Evolutionary conservation across 2,888 invertebrate species (phyloP), one percentile per base, ranked within the genome.

Genomic region (Caenorhabditis macrosperma): DNA sequence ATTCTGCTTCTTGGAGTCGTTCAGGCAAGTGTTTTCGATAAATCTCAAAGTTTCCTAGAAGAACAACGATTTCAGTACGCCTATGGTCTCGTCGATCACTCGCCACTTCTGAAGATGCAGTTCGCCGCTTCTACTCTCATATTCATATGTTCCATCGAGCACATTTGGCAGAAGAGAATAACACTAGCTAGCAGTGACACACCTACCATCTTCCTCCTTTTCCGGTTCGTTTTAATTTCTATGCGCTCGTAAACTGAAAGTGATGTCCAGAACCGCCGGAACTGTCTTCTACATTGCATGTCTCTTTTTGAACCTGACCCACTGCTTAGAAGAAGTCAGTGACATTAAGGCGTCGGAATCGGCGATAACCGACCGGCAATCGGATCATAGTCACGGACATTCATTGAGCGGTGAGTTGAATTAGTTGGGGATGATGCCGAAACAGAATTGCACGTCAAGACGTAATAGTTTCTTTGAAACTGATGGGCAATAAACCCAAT

Each of bases 301-400:
- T 57, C 35, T 75, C 1, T 80, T 80, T 55, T 17, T 80, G n/a
- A 80, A 75, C 41, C 6, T 76, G 52, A 69, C 75, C 6, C 80
- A 80, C 35, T 69, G 75, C 26, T 50, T 80, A 9, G 80, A 80
- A 24, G 71, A 71, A 9, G 20, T 80, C 7, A 69, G 61, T 17
- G 66, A 75, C 41, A 38, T 80, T 30, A 63, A 63, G 9, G 6
- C 20, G 12, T 28, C 35, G 9, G 26, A 30, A 12, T 48, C 24
- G 15, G 10, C 48, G 17, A 17, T 35, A 1, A 20, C 17, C 15
- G 35, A 2, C 2, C n/a, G n/a, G n/a, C n/a, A n/a, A n/a, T n/a
- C n/a, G n/a, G n/a, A n/a, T n/a, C n/a, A n/a, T n/a, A n/a, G n/a
- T n/a, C n/a, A n/a, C n/a, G n/a, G n/a, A n/a, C n/a, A n/a, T n/a